Evolutionary conservation across 2,113 vertebrate genomes (phyloP).

Genomic region (Bungarus multicinctus): DNA sequence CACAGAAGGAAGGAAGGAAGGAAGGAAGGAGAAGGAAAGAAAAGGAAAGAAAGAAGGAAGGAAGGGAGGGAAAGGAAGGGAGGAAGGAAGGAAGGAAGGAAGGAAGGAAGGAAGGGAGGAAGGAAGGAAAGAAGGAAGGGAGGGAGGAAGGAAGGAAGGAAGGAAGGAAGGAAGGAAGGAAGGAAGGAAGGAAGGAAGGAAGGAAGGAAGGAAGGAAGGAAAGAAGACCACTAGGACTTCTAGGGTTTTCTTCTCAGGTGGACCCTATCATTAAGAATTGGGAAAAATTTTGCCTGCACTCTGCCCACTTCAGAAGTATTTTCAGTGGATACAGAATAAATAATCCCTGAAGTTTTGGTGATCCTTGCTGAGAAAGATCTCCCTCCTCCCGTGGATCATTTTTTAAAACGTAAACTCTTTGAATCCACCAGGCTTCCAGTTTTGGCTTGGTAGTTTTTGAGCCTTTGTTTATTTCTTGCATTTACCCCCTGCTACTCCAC

Average conservation of each 20-base stretch:
- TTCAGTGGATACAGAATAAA: background rate
- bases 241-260: background rate
- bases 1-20: background rate
- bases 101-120: too few species aligned
- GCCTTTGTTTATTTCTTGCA: background rate
- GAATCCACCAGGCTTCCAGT: background rate
- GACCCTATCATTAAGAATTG: background rate
- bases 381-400: background rate
- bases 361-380: background rate
- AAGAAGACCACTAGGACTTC: background rate
- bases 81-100: too few species aligned
- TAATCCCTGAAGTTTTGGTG: background rate
- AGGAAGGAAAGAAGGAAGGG: too few species aligned
- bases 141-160: too few species aligned
- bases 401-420: background rate
- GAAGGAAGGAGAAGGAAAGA: background rate
- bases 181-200: too few species aligned
- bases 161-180: too few species aligned
- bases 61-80: too few species aligned
- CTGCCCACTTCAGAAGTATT: background rate
- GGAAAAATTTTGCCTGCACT: background rate
- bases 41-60: background rate
- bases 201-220: background rate
- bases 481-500: too few species aligned
- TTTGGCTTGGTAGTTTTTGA: background rate